A percentile compares a stretch with the other conserved stretches of the same genome.
Evolutionary conservation across 1,140 invertebrate genomes (phyloP).

Genomic region (Dolichoris vasculosae): DNA sequence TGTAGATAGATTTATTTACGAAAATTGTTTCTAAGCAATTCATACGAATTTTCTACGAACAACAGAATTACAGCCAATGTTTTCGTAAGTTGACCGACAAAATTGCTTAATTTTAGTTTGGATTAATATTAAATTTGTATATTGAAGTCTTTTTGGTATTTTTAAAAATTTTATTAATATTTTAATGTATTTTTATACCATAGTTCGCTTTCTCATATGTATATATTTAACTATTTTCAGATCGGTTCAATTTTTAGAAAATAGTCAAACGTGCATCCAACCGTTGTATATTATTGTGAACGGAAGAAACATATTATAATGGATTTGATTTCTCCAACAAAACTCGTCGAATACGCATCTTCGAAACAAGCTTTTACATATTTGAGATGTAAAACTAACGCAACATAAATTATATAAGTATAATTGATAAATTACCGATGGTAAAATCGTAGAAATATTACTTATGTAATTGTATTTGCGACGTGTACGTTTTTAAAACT

Average conservation of each 20-base stretch:
- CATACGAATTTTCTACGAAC: constrained; percentile 89
- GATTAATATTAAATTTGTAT: neutral
- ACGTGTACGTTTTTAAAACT: no score
- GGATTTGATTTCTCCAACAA: constrained; percentile 82
- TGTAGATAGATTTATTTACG: constrained; percentile 80
- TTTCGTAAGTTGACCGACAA: constrained; percentile 73
- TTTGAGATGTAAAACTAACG: constrained; percentile 53
- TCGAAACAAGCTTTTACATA: constrained; percentile 83
- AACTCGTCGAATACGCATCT: constrained; percentile 82
- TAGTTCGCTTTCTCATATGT: neutral
- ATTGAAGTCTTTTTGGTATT: neutral
- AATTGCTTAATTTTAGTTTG: constrained; percentile 33
- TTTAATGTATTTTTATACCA: neutral
- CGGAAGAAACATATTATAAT: constrained; percentile 76
- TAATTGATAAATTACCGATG: no score
- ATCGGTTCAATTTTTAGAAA: constrained; percentile 53
- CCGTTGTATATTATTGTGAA: constrained; percentile 77
- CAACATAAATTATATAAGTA: no score
- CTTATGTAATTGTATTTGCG: no score
- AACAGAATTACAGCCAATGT: constrained; percentile 76
- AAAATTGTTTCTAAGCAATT: constrained; percentile 91
- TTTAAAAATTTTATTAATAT: neutral
- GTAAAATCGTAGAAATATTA: no score
- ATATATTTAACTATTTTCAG: constrained; percentile 9
- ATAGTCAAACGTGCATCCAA: constrained; percentile 76